Evolutionary conservation across 1,140 invertebrate species (phyloP), one percentile per base, ranked within the genome.

Genomic region (Heliconius eleuchia): DNA sequence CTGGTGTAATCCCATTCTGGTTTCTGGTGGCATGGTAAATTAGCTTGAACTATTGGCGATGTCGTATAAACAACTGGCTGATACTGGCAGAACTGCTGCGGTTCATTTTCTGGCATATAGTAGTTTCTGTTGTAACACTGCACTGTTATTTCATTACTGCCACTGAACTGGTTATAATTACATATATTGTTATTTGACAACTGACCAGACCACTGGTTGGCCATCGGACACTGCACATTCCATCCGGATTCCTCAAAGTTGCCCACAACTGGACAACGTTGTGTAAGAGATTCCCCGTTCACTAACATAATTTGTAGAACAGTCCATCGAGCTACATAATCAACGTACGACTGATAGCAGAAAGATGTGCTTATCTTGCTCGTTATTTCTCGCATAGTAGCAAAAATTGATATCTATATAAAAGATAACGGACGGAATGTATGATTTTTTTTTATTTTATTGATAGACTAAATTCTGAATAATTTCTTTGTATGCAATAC

Each of bases 1-100:
- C 94, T 94, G 55, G 82, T 88, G 86, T 96, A 96, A 80, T 96
- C 95, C 96, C 96, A 96, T 37, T 95, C 92, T 34, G 88, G 90
- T 39, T 87, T 91, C 8, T 94, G 93, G 30, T 95, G 93, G 83
- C 96, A 96, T 0, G 96, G 96, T 60, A 79, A 70, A 50, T 77
- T 66, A 37, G 80, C 74, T 89, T 87, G 19, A 85, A 78, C 34
- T 84, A 55, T 60, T 13, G 81, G 82, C 2, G 78, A 83, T 66
- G 60, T 11, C 86, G 85, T 66, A 18, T 91, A 86, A 71, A 89
- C 80, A 57, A 82, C 74, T 72, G 80, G 82, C 60, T 66, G 78
- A 80, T 88, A 90, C 60, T 66, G 78, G 81, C 88, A 90, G 76
- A 85, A 86, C 71, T 85, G 83, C 71, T 83, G 85, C 9, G 79